Base-by-base conservation (phyloP, 2,888 invertebrate genomes). In the Ophraella communa region DNA sequence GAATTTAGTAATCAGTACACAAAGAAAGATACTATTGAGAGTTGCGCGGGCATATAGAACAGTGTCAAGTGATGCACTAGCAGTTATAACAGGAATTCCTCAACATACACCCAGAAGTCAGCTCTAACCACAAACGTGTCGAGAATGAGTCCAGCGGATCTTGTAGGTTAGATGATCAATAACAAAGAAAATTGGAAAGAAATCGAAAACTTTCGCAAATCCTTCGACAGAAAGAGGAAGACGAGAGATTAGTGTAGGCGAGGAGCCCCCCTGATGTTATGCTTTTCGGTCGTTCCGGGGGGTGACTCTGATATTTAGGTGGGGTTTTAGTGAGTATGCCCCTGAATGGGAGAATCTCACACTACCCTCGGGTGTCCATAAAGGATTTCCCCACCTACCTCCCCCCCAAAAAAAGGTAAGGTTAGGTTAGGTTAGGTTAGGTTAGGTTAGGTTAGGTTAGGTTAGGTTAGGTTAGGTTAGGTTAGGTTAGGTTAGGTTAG, bases 81-180 rank as follows among this genome's bases (percentile, higher is more conserved):
- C 17, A 11, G 62, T 65, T 4, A 11, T 63, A 17, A 20, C 57
- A 0, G 60, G 57, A 10, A n/a, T 56, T 10, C 54, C 52, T 7
- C 57, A 57, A 64, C 27, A 52, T 51, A 10, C 18, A 54, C 20
- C 51, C 39, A 11, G 27, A 33, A 24, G 62, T 64, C 18, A 62
- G 67, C n/a, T 45, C n/a, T 11, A 27, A 24, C 7, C 1, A n/a
- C n/a, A n/a, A n/a, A n/a, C n/a, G n/a, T 62, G 14, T 24, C 39
- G 4, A n/a, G 3, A 17, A 27, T 17, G n/a, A 3, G 21, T 54
- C 3, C 42, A 17, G 14, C 2, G 14, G n/a, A 8, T n/a, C 3
- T 42, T 8, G 17, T 42, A n/a, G n/a, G 8, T 3, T 7, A 11
- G 17, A 42, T 42, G 42, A 7, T 42, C 14, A 8, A 7, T 4